These are phyloP conservation scores for Malaclemys terrapin DNA, from an alignment of 2,113 vertebrate species.

Conservation along the genomic window DNA sequence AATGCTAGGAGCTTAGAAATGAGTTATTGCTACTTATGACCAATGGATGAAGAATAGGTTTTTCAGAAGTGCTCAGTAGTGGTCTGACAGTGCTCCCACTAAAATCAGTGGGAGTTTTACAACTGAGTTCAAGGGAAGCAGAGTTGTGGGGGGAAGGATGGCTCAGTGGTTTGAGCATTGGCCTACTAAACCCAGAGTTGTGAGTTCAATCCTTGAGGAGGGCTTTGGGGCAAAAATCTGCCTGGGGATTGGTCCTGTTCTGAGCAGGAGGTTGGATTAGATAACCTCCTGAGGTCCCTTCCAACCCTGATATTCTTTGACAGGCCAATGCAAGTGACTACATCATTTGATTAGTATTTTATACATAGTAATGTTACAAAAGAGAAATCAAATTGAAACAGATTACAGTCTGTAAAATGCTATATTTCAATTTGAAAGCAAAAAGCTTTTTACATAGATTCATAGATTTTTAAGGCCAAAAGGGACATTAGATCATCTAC, in stretches of 20 bases:
- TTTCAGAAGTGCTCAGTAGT: neutral
- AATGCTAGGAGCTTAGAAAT: neutral
- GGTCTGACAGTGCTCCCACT: neutral
- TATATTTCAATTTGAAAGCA: conserved; percentile 47
- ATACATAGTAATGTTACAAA: conserved; percentile 44
- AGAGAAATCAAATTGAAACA: conserved; percentile 57
- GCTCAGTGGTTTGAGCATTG: no score
- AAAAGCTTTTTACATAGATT: conserved; percentile 9
- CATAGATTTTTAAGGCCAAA: neutral
- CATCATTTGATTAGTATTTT: conserved; percentile 39
- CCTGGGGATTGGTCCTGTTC: no score
- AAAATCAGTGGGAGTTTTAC: neutral
- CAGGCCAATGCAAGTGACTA: conserved; percentile 12
- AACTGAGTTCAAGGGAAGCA: neutral
- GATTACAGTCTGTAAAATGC: conserved; percentile 53
- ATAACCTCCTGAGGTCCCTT: no score
- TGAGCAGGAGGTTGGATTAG: no score
- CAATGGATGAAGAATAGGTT: fast-evolving
- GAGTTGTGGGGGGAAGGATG: neutral
- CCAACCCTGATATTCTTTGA: no score
- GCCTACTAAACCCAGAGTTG: no score
- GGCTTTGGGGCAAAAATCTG: no score
- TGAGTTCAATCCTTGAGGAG: no score
- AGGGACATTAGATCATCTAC: neutral
- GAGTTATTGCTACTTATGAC: neutral